Base-by-base conservation (phyloP, 2,113 vertebrate genomes). In the Progne subis region DNA sequence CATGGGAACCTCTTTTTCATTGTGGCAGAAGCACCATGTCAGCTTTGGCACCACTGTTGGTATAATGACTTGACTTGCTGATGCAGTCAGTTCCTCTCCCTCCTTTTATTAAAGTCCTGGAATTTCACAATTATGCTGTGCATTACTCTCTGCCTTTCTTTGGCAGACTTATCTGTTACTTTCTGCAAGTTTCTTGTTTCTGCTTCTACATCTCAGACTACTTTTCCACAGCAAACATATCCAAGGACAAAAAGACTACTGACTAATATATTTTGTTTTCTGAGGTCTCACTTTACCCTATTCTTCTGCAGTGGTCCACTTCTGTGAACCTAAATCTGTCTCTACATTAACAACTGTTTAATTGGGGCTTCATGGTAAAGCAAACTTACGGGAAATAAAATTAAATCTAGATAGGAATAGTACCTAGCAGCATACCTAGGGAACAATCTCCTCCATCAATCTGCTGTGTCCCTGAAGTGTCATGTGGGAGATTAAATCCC, bases 261-360 rank as follows among this genome's bases (percentile, higher is more conserved):
- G 63, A 72, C 2, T 16, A 44, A 31, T 63, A 57, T 43, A 78
- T 96, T 86, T 67, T 60, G 25, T 63, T 88, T 83, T 67, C 63
- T 60, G 41, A 70, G 10, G 29, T 87, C 95, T 94, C 82, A 53
- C 43, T 96, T 96, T 46, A 34, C 25, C 26, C 11, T 75, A 8
- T 39, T 60, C 57, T 88, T 95, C 69, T 95, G 85, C 44, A 94
- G 92, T 85, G 63, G 69, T 56, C 60, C 78, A 74, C 59, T 94
- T 95, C 81, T 90, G 67, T 88, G 50, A 25, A 60, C 85, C 43
- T 49, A 90, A 83, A 78, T 85, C 68, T 28, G 3, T 90, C 68
- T 94, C 96, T 95, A 93, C 68, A 65, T 86, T 86, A 90, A 79
- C 16, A 87, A 56, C 37, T 70, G 47, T 89, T 96, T 88, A 86